Evolutionary conservation across 1,140 invertebrate species (phyloP).

Genomic region (Psix sp.): DNA sequence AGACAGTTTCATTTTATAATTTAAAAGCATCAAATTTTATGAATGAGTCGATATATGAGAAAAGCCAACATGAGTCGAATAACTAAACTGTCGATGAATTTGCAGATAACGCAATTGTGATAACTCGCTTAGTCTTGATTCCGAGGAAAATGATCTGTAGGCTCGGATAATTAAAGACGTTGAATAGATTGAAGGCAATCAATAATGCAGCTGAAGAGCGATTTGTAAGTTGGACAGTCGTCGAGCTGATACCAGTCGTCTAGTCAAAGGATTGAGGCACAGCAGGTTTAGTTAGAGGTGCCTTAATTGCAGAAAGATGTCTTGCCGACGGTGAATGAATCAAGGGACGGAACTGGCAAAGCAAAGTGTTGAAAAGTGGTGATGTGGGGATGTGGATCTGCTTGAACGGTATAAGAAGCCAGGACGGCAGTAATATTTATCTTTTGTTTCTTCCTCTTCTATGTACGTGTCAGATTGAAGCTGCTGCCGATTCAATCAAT

Average conservation of each 20-base stretch:
- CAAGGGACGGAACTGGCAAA: conserved; percentile 29
- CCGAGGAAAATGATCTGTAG: not conserved
- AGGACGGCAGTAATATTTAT: conserved; percentile 69
- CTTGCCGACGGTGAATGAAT: conserved; percentile 14
- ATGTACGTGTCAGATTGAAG: conserved; percentile 64
- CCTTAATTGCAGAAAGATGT: conserved; percentile 37
- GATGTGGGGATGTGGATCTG: conserved; percentile 77
- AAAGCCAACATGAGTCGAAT: too few species aligned
- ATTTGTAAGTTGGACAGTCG: not conserved
- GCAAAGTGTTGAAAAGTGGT: conserved; percentile 61
- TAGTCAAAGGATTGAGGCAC: not conserved
- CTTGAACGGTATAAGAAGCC: conserved; percentile 70
- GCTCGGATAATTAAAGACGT: not conserved
- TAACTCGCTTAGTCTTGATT: too few species aligned
- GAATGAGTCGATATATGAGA: too few species aligned
- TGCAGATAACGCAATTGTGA: conserved; percentile 16
- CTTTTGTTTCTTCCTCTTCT: conserved; percentile 67
- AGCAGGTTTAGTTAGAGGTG: conserved; percentile 28
- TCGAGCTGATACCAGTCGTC: not conserved
- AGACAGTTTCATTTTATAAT: too few species aligned
- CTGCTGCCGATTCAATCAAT: conserved; percentile 65
- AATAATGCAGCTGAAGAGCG: not conserved
- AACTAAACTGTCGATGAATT: not conserved
- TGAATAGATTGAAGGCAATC: not conserved
- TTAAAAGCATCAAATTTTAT: too few species aligned